phyloP scores from a whole-genome alignment of 2,888 invertebrate species.

The Microctonus brassicae region DNA sequence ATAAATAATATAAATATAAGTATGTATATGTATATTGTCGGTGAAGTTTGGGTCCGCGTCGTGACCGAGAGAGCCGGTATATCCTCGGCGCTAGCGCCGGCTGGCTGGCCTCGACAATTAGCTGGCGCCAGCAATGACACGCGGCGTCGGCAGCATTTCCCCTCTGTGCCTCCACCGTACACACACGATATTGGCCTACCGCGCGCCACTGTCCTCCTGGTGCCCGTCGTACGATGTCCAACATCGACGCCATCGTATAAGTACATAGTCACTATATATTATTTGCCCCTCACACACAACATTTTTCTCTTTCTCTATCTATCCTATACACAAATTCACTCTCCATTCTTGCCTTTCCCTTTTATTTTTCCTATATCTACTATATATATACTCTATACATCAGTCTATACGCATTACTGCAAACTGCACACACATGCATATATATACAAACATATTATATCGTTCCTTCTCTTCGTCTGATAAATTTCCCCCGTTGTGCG shows the following conservation, averaged over 20 bases:
- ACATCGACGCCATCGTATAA: conserved; percentile 36
- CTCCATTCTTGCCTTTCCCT: conserved; percentile 39
- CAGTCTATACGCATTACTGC: not conserved
- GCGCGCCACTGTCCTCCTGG: conserved; percentile 61
- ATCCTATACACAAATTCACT: not conserved
- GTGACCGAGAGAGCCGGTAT: conserved; percentile 36
- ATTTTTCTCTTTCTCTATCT: not conserved
- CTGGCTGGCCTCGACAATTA: conserved; percentile 68
- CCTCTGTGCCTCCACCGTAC: conserved; percentile 38
- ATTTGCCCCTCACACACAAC: not conserved
- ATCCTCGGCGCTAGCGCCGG: conserved; percentile 47
- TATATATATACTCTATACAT: not conserved
- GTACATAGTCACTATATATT: conserved; percentile 10
- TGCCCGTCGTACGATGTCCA: conserved; percentile 45
- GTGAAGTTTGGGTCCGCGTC: conserved; percentile 33
- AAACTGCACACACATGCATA: too few species aligned
- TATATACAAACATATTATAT: too few species aligned
- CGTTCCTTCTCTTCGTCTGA: too few species aligned
- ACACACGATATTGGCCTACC: conserved; percentile 60
- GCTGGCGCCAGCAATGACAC: conserved; percentile 68
- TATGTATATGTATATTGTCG: conserved; percentile 13
- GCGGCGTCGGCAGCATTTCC: conserved; percentile 61
- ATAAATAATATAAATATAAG: conserved; percentile 13
- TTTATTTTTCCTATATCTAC: conserved; percentile 8
- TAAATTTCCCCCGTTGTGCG: too few species aligned